phyloP scores from a whole-genome alignment of 2,113 vertebrate species.

The Pollachius pollachius region DNA sequence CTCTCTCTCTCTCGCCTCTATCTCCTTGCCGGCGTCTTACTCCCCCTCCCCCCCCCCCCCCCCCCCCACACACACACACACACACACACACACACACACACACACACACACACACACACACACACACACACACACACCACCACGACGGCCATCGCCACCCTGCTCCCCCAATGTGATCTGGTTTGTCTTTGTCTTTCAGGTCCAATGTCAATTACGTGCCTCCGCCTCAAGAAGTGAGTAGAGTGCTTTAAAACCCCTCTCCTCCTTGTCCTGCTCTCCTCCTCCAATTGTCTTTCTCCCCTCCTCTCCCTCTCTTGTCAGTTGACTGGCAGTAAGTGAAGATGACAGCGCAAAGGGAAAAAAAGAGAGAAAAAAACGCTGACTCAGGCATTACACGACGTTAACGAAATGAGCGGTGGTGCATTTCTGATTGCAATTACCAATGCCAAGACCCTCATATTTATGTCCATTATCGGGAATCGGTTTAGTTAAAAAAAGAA shows the following conservation, averaged over 20 bases:
- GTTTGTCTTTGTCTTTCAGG: constrained; percentile 53
- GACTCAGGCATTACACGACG: constrained; percentile 6
- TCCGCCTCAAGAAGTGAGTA: constrained; percentile 73
- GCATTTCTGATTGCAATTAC: not conserved
- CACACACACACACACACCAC: not conserved
- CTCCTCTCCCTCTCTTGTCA: not conserved
- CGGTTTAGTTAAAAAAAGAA: not conserved
- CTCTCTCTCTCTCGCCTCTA: constrained; percentile 1
- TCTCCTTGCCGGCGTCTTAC: too few relatives aligned
- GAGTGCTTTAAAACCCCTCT: not conserved
- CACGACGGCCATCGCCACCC: too few relatives aligned
- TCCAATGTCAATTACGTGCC: constrained; percentile 70
- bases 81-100: not conserved
- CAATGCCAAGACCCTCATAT: too few relatives aligned
- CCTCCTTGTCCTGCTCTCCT: too few relatives aligned
- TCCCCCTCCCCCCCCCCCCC: too few relatives aligned
- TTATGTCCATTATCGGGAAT: too few relatives aligned
- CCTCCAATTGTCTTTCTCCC: too few relatives aligned
- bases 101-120: not conserved
- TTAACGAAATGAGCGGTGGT: constrained; percentile 3
- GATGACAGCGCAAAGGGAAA: too few relatives aligned
- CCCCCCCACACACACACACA: not conserved
- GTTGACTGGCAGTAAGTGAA: not conserved
- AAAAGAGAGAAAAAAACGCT: constrained; percentile 3
- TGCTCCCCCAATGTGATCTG: too few relatives aligned